These are phyloP conservation scores for Rhodinocichla rosea DNA, from an alignment of 2,113 vertebrate genomes.

Conservation along the genomic window DNA sequence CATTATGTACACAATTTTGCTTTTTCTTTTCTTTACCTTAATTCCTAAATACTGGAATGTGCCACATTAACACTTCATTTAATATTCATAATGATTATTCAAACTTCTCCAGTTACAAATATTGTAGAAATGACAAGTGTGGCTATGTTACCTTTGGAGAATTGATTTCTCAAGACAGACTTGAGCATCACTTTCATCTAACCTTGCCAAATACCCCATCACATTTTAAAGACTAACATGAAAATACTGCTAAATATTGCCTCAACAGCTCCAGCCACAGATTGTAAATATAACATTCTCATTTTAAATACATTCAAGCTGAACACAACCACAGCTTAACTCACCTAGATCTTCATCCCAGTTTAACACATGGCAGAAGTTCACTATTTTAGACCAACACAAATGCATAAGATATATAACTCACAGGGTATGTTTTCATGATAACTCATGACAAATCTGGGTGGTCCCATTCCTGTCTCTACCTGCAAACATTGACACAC, in stretches of 20 bases:
- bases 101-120: neutral
- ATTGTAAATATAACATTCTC: neutral
- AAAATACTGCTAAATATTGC: neutral
- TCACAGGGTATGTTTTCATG: neutral
- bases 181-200: accelerated
- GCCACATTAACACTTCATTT: neutral
- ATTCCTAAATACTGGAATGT: neutral
- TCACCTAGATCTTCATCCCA: neutral
- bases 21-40: neutral
- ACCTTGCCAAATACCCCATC: neutral
- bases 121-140: neutral
- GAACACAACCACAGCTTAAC: neutral
- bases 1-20: accelerated
- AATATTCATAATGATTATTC: neutral
- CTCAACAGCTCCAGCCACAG: neutral
- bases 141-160: neutral
- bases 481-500: neutral
- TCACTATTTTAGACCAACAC: neutral
- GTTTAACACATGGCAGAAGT: neutral
- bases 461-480: neutral
- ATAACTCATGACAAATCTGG: neutral
- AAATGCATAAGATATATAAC: neutral
- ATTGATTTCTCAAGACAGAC: neutral
- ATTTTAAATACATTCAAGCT: neutral
- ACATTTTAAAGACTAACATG: neutral